Conservation (phyloP, 2,797 vertebrate genomes). For the Leptatherina wallacei region DNA sequence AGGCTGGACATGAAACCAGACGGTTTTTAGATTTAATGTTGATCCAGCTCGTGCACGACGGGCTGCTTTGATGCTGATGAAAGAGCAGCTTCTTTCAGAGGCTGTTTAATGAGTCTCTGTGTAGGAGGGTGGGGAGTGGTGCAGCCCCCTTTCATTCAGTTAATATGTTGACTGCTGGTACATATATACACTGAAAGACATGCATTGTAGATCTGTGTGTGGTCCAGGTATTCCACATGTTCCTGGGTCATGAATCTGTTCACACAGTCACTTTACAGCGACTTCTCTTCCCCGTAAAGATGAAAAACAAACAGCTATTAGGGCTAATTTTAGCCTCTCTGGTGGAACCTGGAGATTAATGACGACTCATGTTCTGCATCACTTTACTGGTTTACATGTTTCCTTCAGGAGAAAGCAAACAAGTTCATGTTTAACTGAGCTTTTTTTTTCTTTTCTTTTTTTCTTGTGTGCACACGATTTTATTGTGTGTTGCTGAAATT, state of each 20-base stretch:
- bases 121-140: constrained; percentile 16
- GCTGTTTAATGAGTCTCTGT: neutral
- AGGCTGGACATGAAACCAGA: constrained; percentile 14
- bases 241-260: neutral
- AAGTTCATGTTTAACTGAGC: neutral
- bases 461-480: neutral
- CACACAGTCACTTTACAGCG: neutral
- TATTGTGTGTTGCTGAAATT: constrained; percentile 66
- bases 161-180: constrained; percentile 54
- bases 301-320: neutral
- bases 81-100: neutral
- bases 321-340: neutral
- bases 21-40: neutral
- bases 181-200: constrained; percentile 45
- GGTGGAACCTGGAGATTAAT: neutral
- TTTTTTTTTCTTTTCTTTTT: neutral
- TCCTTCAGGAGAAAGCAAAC: neutral
- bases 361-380: neutral
- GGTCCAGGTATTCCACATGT: constrained; percentile 4
- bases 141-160: constrained; percentile 34
- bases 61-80: neutral
- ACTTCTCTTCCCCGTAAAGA: neutral
- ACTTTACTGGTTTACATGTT: neutral
- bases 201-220: constrained; percentile 5
- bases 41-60: no score